Evolutionary conservation across 2,113 vertebrate species (phyloP), one percentile per base, ranked within the genome.

Genomic region (Melanerpes formicivorus): DNA sequence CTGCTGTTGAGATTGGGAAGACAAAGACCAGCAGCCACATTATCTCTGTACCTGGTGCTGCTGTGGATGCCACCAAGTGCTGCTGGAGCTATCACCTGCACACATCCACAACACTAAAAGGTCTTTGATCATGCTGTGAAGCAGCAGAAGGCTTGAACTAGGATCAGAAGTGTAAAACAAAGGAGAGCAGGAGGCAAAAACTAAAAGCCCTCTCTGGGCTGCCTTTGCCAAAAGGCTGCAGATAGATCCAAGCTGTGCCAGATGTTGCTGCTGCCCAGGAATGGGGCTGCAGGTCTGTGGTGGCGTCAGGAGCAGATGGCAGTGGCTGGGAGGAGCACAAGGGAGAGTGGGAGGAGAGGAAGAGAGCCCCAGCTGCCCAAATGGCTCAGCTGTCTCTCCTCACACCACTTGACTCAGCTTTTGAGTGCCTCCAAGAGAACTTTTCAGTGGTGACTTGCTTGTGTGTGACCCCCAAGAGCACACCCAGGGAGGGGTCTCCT

Each of bases 181-280:
- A 84, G 58, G 29, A 62, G 34, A 84, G 32, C 37, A 42, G 63
- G 74, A 82, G 42, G 75, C 7, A 18, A 48, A 81, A 18, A 86
- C 16, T 34, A 87, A 23, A 40, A 55, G 8, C 54, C 34, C 72
- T 89, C 67, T 65, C 46, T 67, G 9, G 78, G 8, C 81, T 80
- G 84, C 67, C 56, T 81, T 70, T 37, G 91, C 94, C 91, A 95
- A 77, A 89, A 93, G 59, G 52, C 81, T 77, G 79, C n/a, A 48
- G 50, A 5, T 14, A 72, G 40, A 87, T 60, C 64, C 82, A 59
- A 70, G 90, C 65, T 40, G 84, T 67, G 87, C 90, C 95, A 96
- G 94, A 95, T 96, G 94, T 89, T 95, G 84, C 75, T 85, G 75
- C 87, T 85, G 87, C 71, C 79, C 90, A 77, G 75, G 81, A 92